Evolutionary conservation across 2,797 vertebrate species (phyloP), one percentile per base, ranked within the genome.

Genomic region (Euthynnus affinis): DNA sequence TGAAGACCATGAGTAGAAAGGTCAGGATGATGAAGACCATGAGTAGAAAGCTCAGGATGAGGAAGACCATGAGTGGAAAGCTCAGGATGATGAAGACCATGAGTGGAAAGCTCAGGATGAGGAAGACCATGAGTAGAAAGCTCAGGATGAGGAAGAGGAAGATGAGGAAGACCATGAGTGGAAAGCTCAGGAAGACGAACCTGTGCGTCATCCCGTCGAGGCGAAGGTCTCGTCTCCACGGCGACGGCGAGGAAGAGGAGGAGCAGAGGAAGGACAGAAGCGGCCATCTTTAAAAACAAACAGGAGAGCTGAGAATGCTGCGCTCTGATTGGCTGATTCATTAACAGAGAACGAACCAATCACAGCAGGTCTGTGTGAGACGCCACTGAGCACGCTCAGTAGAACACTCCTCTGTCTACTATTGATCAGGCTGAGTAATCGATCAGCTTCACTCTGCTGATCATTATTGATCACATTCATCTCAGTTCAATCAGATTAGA

Each of bases 231-330:
- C 1, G 80, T 63, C 57, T 91, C 83, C 70, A 86, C 84, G 18
- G 85, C n/a, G 6, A 87, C 12, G 0, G 70, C 1, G 29, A 91
- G 65, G 72, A 90, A 52, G 74, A 94, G 53, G 63, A 94, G 27
- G 40, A 91, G 34, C 7, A 91, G 68, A 29, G 81, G 56, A 17
- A 82, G 4, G 4, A 72, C 42, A 6, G 34, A 87, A 57, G 83
- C 55, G 8, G 79, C 87, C 93, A 94, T 94, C 89, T 88, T 78
- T 58, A 46, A 25, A 61, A 40, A 8, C 60, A 12, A 23, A 23
- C 0, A 9, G 10, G 0, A 1, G 0, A 14, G 44, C 80, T 58
- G 40, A 58, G 12, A 20, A 7, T 55, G 13, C 29, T 55, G 18
- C 0, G 0, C 25, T 14, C 56, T 57, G 17, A 78, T 65, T 72